Percentiles rank a stretch among this genome's conserved stretches.
Conservation (phyloP, 2,113 vertebrate genomes). For the Muntiacus muntjak region DNA sequence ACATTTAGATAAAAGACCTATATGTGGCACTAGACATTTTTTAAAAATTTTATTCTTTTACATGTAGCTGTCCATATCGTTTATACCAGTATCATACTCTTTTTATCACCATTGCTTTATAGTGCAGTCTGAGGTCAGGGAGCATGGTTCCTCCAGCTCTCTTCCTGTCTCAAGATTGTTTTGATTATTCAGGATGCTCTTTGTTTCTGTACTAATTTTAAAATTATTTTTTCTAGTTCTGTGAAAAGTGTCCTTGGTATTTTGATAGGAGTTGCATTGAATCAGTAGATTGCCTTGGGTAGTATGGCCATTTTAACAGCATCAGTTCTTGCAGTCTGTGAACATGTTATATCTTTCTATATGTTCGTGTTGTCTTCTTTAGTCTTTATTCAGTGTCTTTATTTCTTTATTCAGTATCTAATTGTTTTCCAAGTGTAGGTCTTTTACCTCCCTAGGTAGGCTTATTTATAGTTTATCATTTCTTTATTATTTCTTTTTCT, state of each 20-base stretch:
- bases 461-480: neutral
- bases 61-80: neutral
- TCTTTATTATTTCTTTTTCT: neutral
- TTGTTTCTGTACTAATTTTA: neutral
- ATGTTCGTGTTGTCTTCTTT: neutral
- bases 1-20: neutral
- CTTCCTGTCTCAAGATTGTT: neutral
- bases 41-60: neutral
- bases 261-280: neutral
- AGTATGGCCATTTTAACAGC: neutral
- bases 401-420: neutral
- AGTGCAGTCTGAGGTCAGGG: neutral
- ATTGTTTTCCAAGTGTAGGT: neutral
- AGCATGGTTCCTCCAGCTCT: neutral
- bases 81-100: neutral
- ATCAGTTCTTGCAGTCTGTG: neutral
- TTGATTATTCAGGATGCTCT: neutral
- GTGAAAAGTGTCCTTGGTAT: neutral
- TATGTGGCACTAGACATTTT: neutral
- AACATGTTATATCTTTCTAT: neutral
- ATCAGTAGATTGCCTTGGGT: neutral
- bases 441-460: neutral
- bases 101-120: neutral
- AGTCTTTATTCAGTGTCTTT: neutral
- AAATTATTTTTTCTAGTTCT: neutral